Evolutionary conservation across 1,140 invertebrate species (phyloP).

Genomic region (Phocides pigmalion): DNA sequence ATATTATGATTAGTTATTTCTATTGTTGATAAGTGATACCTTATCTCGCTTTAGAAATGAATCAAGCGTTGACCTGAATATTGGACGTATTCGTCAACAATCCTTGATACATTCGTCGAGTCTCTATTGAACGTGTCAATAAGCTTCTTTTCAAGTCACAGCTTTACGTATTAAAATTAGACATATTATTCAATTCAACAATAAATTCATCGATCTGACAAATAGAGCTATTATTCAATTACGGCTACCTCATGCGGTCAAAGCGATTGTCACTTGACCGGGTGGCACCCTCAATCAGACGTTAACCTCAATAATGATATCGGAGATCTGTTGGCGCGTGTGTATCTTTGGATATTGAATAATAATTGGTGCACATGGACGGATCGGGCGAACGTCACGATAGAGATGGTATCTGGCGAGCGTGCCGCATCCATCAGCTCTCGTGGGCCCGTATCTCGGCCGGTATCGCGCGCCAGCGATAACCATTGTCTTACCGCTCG

Average conservation of each 20-base stretch:
- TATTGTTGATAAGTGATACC: slow-evolving; percentile 39
- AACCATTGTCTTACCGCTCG: slow-evolving; percentile 76
- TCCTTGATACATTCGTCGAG: slow-evolving; percentile 20
- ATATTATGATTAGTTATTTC: slow-evolving; percentile 7
- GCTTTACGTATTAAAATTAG: slow-evolving; percentile 7
- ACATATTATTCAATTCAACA: slow-evolving; percentile 19
- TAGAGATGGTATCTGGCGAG: slow-evolving; percentile 68
- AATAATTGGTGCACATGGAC: slow-evolving; percentile 75
- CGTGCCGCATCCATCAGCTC: slow-evolving; percentile 77
- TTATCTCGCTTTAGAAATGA: slow-evolving; percentile 45
- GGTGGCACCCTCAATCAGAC: slow-evolving; percentile 48
- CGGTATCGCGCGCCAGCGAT: slow-evolving; percentile 68
- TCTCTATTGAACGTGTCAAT: slow-evolving; percentile 1
- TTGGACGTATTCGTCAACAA: slow-evolving; percentile 19
- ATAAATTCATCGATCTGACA: slow-evolving; percentile 47
- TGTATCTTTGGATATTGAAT: slow-evolving; percentile 66
- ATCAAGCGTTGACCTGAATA: slow-evolving; percentile 48
- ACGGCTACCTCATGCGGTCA: slow-evolving; percentile 44
- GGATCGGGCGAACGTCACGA: slow-evolving; percentile 61
- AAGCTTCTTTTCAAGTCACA: slow-evolving; percentile 13
- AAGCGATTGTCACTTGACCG: slow-evolving; percentile 68
- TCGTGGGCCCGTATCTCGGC: slow-evolving; percentile 56
- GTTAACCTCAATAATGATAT: slow-evolving; percentile 55
- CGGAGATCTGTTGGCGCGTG: slow-evolving; percentile 43
- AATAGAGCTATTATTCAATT: slow-evolving; percentile 68